Evolutionary conservation across 2,888 invertebrate genomes (phyloP), one percentile per base, ranked within the genome.

Genomic region (Tupiocoris notatus): DNA sequence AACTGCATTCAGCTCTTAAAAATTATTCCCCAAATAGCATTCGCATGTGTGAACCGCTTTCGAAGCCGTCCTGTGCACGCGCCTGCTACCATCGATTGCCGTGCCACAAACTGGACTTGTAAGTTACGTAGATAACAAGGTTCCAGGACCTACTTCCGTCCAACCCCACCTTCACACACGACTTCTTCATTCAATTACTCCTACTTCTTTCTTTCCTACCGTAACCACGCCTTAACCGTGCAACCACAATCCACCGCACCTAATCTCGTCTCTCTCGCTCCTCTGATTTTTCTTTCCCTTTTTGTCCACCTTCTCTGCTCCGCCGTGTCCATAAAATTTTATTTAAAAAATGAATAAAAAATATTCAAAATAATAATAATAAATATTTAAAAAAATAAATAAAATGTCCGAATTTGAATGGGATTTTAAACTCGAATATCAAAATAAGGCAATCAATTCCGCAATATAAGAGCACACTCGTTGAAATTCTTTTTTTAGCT

Each of bases 61-160:
- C 25, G 64, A 12, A 39, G 39, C 39, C 39, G 39, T 58, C 16
- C 70, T 24, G 59, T 24, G 70, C 70, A 70, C 67, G 57, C 70
- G 59, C 70, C 39, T 12, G 58, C 70, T 70, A 70, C 70, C 70
- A 70, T 70, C 59, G 59, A 70, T 70, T 58, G 70, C 70, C 70
- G 12, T 3, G 39, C 24, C 58, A 67, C 67, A 67, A 39, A 70
- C 70, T 70, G 70, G 70, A 70, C 70, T 67, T 67, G 67, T 67
- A 54, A 70, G 70, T 70, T 70, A 25, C 70, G 70, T 70, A 58
- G 70, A 59, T 70, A 70, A 70, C 70, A 70, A 70, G 70, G 70
- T 70, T 70, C 70, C 70, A 70, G 70, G 6, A 58, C 70, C 70
- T 23, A 70, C 61, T 58, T 70, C 70, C 70, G 59, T 23, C 58